Base-by-base conservation (phyloP, 2,113 vertebrate species). In the Percina caprodes region DNA sequence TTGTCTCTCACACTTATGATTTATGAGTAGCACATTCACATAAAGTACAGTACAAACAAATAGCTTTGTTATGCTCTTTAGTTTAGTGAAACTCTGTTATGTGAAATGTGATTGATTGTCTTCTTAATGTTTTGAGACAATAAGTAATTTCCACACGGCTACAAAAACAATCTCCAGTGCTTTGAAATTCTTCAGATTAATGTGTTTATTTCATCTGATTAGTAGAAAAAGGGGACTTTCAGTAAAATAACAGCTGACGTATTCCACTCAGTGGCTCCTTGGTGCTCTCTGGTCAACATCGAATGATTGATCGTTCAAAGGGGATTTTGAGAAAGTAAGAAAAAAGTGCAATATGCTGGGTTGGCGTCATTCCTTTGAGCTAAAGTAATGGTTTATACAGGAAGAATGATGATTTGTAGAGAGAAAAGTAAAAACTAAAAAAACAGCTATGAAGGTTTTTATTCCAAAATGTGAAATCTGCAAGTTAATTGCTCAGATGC, bases 191-290 rank as follows among this genome's bases (percentile, higher is more conserved):
- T 16, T 19, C 72, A 87, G 82, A 92, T 80, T 55, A 84, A 90
- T 90, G 75, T 81, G 80, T 88, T 89, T 88, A 85, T 88, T 86
- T 87, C 75, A 84, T 77, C 35, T 84, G 73, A 89, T 82, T 63
- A 58, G 79, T 61, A 80, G 85, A 91, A 77, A 81, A 90, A 90
- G 58, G 30, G 54, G 54, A 56, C 39, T 73, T 86, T 77, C 3
- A 6, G 72, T 82, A 26, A 83, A 90, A 91, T 79, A 91, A 85
- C 77, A 91, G 74, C 63, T 91, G 79, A 89, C 69, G 69, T 78
- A 58, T 74, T 79, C 56, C 33, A 7, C 78, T 73, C 77, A 23
- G 49, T 42, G 52, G 67, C 74, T 91, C 75, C 26, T 30, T 15
- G 15, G 52, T 58, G 80, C 68, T 88, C 52, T 83, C 23, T 24